A percentile compares a stretch with the other conserved stretches of the same genome.
Evolutionary conservation across 2,797 vertebrate species (phyloP).

Genomic region (Rhinoraja longicauda): DNA sequence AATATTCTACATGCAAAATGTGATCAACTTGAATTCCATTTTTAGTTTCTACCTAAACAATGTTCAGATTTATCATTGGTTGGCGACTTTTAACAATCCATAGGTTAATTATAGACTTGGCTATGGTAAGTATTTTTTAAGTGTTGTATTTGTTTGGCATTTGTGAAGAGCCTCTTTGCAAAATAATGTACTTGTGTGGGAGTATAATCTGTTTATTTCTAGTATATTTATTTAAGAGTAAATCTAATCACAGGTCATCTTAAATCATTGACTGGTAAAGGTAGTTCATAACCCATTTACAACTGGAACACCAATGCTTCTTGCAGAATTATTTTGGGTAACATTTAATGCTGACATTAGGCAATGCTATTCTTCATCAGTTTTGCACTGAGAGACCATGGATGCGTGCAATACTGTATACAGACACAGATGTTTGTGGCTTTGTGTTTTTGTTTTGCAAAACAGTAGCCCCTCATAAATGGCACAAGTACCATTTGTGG

Average conservation of each 20-base stretch:
- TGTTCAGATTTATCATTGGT: slow-evolving; percentile 63
- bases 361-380: neutral
- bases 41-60: slow-evolving; percentile 51
- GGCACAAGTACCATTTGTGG: neutral
- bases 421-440: neutral
- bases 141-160: neutral
- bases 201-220: neutral
- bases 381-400: neutral
- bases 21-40: neutral
- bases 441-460: neutral
- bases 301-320: neutral
- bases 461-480: neutral
- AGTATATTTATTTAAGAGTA: neutral
- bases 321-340: neutral
- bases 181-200: neutral
- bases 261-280: neutral
- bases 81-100: slow-evolving; percentile 76
- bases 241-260: neutral
- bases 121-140: slow-evolving; percentile 71
- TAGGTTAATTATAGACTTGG: slow-evolving; percentile 80
- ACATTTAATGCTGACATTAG: neutral
- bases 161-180: neutral
- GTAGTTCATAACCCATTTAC: neutral
- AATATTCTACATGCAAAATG: neutral
- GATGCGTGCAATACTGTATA: neutral